Evolutionary conservation across 2,797 vertebrate species (phyloP), one percentile per base, ranked within the genome.

Genomic region (Ctenopoma multispine): DNA sequence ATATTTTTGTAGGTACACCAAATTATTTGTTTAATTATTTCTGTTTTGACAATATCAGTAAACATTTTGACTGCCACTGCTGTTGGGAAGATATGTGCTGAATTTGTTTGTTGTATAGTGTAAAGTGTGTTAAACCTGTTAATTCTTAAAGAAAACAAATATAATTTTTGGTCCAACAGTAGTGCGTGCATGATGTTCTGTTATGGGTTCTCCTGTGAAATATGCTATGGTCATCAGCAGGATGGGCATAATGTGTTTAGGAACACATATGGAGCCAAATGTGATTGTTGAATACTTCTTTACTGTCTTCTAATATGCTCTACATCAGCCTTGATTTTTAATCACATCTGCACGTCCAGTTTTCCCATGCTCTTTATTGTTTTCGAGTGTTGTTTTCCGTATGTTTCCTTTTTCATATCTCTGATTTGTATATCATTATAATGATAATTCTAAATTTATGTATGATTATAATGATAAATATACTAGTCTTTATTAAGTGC

Each of bases 251-350:
- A 62, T 65, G 59, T 60, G 13, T 44, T 38, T 15, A 43, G 1
- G 29, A 67, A 27, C 24, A 6, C 24, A 46, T 20, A 40, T 40
- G 46, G 24, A 54, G 47, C 47, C 49, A 21, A 64, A 55, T 51
- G 43, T 61, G 56, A 31, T 60, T 55, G 36, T 53, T 59, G 34
- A 58, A 58, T 59, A 48, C 62, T 54, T 70, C 54, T 27, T 44
- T 57, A 21, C 58, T 61, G 61, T 55, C 65, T 3, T 61, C 51
- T 66, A 21, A 75, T 41, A 36, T 13, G 17, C 57, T 49, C 69
- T 76, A 15, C 23, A 10, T 56, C 6, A 54, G 48, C 50, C 46
- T 36, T 66, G 18, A 50, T 54, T 66, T 47, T 20, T 69, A 21
- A 61, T 70, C 44, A 29, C n/a, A 4, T 34, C 18, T 27, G 50